phyloP scores from a whole-genome alignment of 92 coral and sea anemone species.

The Siderastrea siderea region DNA sequence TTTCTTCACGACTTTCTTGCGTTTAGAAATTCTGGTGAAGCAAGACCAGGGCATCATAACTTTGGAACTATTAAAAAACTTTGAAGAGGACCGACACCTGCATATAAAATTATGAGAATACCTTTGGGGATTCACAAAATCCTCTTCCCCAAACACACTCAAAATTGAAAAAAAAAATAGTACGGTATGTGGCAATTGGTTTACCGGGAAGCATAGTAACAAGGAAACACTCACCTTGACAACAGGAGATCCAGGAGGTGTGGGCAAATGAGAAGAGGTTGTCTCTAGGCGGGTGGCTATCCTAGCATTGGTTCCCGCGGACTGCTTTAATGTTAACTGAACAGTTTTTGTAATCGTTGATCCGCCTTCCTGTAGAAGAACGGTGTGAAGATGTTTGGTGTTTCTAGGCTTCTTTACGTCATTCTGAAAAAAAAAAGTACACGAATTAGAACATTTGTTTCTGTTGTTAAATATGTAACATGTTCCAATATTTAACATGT shows the following conservation, averaged over 20 bases:
- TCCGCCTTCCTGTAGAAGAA: conserved; percentile 77
- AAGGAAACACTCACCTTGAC: background rate
- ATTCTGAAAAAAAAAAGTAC: conserved; percentile 29
- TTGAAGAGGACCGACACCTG: too few species aligned
- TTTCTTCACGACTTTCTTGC: too few species aligned
- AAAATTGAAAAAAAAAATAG: too few species aligned
- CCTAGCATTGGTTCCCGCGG: conserved; percentile 39
- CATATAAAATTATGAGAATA: too few species aligned
- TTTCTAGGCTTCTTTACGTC: conserved; percentile 82
- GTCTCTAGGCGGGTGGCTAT: conserved; percentile 19
- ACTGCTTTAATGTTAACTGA: conserved; percentile 76
- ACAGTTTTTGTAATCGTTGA: conserved; percentile 74
- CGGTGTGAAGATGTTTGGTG: conserved; percentile 78
- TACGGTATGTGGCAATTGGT: background rate
- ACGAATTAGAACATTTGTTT: background rate
- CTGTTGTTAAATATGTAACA: too few species aligned
- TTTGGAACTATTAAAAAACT: too few species aligned
- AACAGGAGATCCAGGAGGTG: conserved; percentile 34
- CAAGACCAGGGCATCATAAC: too few species aligned
- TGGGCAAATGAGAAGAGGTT: conserved; percentile 25
- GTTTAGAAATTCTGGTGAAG: too few species aligned
- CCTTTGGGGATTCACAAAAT: too few species aligned
- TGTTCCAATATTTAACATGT: too few species aligned
- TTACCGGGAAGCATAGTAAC: background rate
- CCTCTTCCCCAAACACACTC: too few species aligned